Conservation (phyloP, 2,797 vertebrate species). For the Sarcophilus harrisii region DNA sequence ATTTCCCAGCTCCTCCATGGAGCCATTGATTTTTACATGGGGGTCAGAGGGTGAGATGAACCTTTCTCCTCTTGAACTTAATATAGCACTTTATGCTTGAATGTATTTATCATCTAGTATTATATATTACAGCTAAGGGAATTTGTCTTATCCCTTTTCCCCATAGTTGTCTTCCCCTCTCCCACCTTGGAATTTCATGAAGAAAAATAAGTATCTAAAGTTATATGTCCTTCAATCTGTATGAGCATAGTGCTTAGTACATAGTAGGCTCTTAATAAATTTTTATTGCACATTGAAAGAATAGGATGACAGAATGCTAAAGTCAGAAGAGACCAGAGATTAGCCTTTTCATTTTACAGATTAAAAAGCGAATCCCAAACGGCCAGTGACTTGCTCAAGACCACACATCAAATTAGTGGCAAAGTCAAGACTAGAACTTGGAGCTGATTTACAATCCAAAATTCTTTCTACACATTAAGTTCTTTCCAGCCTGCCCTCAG, state of each 20-base stretch:
- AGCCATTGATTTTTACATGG: background rate
- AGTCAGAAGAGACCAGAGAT: background rate
- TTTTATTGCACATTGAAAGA: background rate
- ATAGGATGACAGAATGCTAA: background rate
- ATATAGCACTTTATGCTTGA: background rate
- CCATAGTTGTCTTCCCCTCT: background rate
- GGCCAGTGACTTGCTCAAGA: background rate
- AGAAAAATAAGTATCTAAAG: background rate
- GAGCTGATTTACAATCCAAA: background rate
- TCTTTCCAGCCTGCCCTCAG: background rate
- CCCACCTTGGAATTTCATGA: background rate
- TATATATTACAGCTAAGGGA: background rate
- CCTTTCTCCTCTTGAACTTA: background rate
- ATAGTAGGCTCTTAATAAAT: background rate
- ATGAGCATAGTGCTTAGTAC: background rate
- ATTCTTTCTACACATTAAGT: background rate
- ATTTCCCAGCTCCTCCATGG: background rate
- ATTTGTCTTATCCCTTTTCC: background rate
- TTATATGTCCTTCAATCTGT: background rate
- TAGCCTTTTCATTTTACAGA: background rate
- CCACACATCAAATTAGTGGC: background rate
- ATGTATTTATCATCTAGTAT: background rate
- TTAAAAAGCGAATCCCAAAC: background rate
- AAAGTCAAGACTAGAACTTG: background rate
- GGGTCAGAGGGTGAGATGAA: background rate